Base-by-base conservation (phyloP, 2,888 invertebrate genomes). In the Diaprepes abbreviatus region DNA sequence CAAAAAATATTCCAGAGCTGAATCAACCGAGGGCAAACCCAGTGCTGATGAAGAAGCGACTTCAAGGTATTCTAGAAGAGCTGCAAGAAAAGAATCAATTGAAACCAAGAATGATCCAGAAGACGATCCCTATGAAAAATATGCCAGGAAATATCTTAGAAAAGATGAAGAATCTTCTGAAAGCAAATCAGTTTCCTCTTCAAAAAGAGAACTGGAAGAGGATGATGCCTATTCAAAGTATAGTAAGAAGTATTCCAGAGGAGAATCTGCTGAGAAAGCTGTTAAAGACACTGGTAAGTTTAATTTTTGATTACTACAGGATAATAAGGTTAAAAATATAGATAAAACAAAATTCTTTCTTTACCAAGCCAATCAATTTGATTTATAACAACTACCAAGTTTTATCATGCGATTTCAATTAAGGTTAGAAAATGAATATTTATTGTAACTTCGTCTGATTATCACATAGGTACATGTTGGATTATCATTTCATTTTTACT, bases 1-100 rank as follows among this genome's bases (percentile, higher is more conserved):
- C 7, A 75, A 77, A 48, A 80, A 80, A 57, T 81, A 81, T 68
- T 76, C 79, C 0, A 75, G 79, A 70, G 77, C 76, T 10, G 77
- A 78, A 40, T 74, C 76, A 0, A 58, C 71, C 9, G 55, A 71
- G 9, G 66, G 72, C n/a, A 74, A 73, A 65, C 67, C 74, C 19
- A 35, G 62, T 4, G 58, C 71, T 38, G 65, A 70, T 14, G 77
- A 78, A 10, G 78, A 78, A 35, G 24, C 9, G 4, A 36, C 45
- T 5, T 67, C 71, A 17, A 77, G 72, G 40, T 78, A 77, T 38
- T 74, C 74, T 1, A 75, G 74, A 48, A 76, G 74, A 64, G 75
- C 76, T 38, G 76, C 79, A 7, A 71, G 73, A 57, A 74, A 70
- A 16, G 74, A 75, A 17, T 75, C 75, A 0, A 58, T 68, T n/a